A percentile compares a stretch with the other conserved stretches of the same genome.
Evolutionary conservation across 2,888 invertebrate species (phyloP).

Genomic region (Acronicta psi): DNA sequence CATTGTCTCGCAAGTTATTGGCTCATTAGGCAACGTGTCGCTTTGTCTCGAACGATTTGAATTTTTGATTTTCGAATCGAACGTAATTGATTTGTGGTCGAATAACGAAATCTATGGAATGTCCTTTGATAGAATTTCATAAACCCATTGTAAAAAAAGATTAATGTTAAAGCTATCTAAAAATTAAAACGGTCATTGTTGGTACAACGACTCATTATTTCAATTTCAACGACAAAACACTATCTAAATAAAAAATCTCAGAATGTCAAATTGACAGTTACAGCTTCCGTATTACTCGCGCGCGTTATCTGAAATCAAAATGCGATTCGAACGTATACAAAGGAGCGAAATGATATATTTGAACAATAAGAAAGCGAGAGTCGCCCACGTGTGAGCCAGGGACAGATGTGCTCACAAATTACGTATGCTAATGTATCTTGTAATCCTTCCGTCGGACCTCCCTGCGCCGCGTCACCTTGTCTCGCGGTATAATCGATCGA

Average conservation of each 20-base stretch:
- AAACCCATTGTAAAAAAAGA: constrained; percentile 14
- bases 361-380: constrained; percentile 79
- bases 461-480: constrained; percentile 71
- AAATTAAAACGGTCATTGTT: constrained; percentile 44
- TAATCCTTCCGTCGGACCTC: constrained; percentile 87
- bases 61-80: constrained; percentile 86
- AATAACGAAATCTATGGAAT: constrained; percentile 34
- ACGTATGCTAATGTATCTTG: constrained; percentile 85
- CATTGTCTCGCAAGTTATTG: constrained; percentile 88
- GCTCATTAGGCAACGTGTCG: constrained; percentile 86
- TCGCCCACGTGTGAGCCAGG: constrained; percentile 74
- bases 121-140: background rate
- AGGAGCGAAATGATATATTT: constrained; percentile 76
- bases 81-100: constrained; percentile 79
- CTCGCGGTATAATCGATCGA: constrained; percentile 78
- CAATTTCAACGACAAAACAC: constrained; percentile 65
- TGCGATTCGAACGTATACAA: constrained; percentile 68
- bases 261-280: constrained; percentile 65
- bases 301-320: constrained; percentile 69
- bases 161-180: constrained; percentile 16
- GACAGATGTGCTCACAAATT: constrained; percentile 83
- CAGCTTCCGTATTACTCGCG: constrained; percentile 72
- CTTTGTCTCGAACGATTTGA: constrained; percentile 83
- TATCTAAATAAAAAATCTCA: constrained; percentile 65
- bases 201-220: constrained; percentile 55